Conservation (phyloP, 2,888 invertebrate genomes). For the Euspilapteryx auroguttella region DNA sequence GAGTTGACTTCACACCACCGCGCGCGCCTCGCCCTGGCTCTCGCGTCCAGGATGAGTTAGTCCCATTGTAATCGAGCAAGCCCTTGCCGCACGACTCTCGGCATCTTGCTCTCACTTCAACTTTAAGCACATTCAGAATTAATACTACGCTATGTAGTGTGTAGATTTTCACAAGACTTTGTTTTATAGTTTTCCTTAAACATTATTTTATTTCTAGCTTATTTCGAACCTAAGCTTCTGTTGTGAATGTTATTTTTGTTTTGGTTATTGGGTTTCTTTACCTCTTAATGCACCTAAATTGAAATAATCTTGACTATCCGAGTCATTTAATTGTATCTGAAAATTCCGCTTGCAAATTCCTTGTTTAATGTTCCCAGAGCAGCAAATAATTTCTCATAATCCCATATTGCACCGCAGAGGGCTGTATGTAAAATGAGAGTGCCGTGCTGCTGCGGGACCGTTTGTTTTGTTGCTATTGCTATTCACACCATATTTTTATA, state of each 20-base stretch:
- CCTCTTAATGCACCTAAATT: background rate
- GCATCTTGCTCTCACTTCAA: constrained; percentile 21
- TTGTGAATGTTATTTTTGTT: too few relatives aligned
- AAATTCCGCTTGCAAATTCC: constrained; percentile 31
- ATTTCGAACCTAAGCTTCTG: too few relatives aligned
- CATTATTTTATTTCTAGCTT: too few relatives aligned
- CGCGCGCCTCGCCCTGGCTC: constrained; percentile 52
- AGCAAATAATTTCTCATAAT: constrained; percentile 51
- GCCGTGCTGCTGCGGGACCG: too few relatives aligned
- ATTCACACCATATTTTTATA: too few relatives aligned
- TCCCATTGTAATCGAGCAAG: constrained; percentile 19
- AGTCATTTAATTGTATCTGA: too few relatives aligned
- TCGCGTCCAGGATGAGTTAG: constrained; percentile 67
- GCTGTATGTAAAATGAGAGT: constrained; percentile 20
- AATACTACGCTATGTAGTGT: too few relatives aligned
- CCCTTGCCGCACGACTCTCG: background rate
- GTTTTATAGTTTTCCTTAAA: too few relatives aligned
- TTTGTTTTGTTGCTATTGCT: too few relatives aligned
- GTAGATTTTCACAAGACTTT: too few relatives aligned
- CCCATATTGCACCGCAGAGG: constrained; percentile 46
- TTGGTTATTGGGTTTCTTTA: too few relatives aligned
- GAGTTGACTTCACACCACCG: constrained; percentile 63
- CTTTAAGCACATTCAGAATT: too few relatives aligned
- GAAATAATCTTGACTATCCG: background rate
- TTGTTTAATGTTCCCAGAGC: constrained; percentile 48